These are phyloP conservation scores for Galeopsomyia nigrocyanea DNA, from an alignment of 2,888 invertebrate genomes.

Conservation along the genomic window DNA sequence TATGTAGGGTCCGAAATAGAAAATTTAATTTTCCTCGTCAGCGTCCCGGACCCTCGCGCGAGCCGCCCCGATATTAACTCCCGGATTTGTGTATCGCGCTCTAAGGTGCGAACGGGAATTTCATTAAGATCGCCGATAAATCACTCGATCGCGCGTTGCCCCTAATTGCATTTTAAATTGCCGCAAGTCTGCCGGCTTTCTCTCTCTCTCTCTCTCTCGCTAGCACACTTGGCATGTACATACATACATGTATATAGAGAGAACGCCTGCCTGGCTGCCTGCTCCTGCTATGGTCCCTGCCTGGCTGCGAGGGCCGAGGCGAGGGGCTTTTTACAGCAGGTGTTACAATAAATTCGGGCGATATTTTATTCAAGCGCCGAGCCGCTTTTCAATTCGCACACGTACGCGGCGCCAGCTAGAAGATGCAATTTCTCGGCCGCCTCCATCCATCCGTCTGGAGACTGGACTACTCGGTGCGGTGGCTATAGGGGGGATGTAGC, in stretches of 20 bases:
- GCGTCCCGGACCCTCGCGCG: constrained; percentile 48
- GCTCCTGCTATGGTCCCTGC: too few species aligned
- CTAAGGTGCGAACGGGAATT: constrained; percentile 40
- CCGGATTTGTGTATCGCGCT: constrained; percentile 45
- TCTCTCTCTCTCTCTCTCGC: too few species aligned
- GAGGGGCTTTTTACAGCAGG: constrained; percentile 62
- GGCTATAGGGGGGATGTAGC: too few species aligned
- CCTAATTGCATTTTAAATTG: constrained; percentile 6
- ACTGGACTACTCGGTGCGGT: too few species aligned
- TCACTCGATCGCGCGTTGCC: constrained; percentile 23
- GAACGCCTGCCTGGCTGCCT: too few species aligned
- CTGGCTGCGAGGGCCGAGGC: constrained; percentile 41
- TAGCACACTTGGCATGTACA: too few species aligned
- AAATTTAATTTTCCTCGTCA: constrained; percentile 62
- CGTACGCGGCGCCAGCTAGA: constrained; percentile 39
- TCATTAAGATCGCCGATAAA: constrained; percentile 45
- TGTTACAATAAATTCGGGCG: constrained; percentile 68
- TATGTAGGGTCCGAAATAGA: constrained; percentile 59
- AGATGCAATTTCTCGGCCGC: constrained; percentile 66
- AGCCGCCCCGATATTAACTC: constrained; percentile 55
- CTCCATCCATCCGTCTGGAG: constrained; percentile 55
- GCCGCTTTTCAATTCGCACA: constrained; percentile 68
- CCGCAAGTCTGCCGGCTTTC: neutral
- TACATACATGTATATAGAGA: too few species aligned
- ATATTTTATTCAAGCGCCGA: constrained; percentile 68